These are phyloP conservation scores for Chaenogobius annularis DNA, from an alignment of 2,113 vertebrate species.

Conservation along the genomic window DNA sequence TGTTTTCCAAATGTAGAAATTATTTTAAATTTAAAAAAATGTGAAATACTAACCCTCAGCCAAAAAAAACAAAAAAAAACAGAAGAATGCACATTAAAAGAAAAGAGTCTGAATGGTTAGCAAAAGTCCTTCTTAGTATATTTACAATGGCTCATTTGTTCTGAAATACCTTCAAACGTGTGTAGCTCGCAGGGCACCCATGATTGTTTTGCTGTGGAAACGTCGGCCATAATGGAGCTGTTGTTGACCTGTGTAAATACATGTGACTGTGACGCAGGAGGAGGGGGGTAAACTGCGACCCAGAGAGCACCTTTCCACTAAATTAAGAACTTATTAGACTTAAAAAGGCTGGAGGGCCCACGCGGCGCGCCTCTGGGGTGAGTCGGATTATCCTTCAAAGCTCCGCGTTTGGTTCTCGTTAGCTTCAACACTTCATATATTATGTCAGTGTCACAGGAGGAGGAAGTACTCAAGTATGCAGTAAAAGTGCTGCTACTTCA, in stretches of 20 bases:
- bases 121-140: no score
- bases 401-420: conserved; percentile 42
- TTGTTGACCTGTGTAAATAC: conserved; percentile 15
- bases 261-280: background rate
- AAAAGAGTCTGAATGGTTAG: no score
- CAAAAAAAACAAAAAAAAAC: no score
- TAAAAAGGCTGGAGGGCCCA: conserved; percentile 63
- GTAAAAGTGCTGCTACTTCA: background rate
- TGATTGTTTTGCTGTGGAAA: no score
- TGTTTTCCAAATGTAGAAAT: no score
- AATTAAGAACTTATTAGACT: conserved; percentile 70
- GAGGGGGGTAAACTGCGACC: background rate
- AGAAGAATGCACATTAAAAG: no score
- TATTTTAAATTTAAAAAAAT: no score
- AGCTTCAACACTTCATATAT: conserved; percentile 66
- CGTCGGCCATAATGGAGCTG: conserved; percentile 24
- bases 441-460: conserved; percentile 32
- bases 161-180: no score
- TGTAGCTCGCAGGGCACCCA: no score
- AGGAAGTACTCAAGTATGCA: background rate
- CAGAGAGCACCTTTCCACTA: conserved; percentile 50
- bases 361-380: conserved; percentile 39
- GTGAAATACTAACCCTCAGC: no score
- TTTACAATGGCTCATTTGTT: no score
- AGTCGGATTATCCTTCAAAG: conserved; percentile 65